Evolutionary conservation across 2,888 invertebrate species (phyloP).

Genomic region (Portevinia maculata): DNA sequence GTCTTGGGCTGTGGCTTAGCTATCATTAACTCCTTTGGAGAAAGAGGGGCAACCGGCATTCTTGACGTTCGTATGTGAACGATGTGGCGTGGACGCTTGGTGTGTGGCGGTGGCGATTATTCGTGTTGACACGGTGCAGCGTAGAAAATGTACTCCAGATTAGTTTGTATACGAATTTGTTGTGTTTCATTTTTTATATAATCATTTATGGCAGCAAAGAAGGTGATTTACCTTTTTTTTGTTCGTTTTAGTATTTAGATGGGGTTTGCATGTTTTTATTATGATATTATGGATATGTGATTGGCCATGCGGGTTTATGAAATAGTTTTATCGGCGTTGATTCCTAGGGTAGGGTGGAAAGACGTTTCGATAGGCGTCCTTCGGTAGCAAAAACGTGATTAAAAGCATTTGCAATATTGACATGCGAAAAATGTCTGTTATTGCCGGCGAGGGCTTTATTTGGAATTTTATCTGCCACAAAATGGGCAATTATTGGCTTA

Average conservation of each 20-base stretch:
- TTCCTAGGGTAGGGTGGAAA: background rate
- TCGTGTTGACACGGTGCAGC: constrained; percentile 57
- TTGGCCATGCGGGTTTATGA: constrained; percentile 23
- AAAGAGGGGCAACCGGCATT: constrained; percentile 32
- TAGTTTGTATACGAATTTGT: constrained; percentile 38
- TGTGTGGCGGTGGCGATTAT: constrained; percentile 54
- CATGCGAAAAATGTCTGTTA: background rate
- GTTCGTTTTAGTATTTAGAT: constrained; percentile 12
- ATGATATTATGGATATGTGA: constrained; percentile 11
- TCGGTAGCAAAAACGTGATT: constrained; percentile 4
- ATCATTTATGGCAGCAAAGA: constrained; percentile 31
- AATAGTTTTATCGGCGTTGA: constrained; percentile 29
- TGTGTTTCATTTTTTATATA: constrained; percentile 45
- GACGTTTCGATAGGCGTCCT: constrained; percentile 5
- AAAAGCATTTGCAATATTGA: background rate
- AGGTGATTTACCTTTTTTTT: constrained; percentile 23
- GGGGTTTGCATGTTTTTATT: constrained; percentile 48
- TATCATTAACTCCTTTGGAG: constrained; percentile 46
- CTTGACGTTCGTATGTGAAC: background rate
- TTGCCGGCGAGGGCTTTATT: too few relatives aligned
- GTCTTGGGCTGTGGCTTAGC: constrained; percentile 59
- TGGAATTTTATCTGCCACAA: too few relatives aligned
- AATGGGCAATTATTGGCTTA: too few relatives aligned
- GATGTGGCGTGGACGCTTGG: constrained; percentile 37
- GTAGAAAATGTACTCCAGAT: constrained; percentile 56